These are phyloP conservation scores for Hypanus sabinus DNA, from an alignment of 2,113 vertebrate genomes.

Conservation along the genomic window DNA sequence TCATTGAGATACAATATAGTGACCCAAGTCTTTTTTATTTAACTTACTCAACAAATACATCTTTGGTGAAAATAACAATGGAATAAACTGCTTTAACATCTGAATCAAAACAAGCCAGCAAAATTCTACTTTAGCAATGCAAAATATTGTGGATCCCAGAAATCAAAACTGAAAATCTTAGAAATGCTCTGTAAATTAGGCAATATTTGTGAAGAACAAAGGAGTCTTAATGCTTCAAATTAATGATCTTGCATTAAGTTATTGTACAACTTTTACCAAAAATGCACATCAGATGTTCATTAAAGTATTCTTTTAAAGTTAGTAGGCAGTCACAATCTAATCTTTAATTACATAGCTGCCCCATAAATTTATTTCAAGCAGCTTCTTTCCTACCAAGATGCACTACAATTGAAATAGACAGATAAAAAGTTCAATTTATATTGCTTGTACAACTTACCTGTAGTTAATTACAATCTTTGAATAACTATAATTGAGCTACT, in stretches of 20 bases:
- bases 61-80: background rate
- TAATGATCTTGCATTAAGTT: too few relatives aligned
- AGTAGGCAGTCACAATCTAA: too few relatives aligned
- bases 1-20: background rate
- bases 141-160: too few relatives aligned
- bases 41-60: too few relatives aligned
- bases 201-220: too few relatives aligned
- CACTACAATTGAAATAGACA: background rate
- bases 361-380: background rate
- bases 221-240: too few relatives aligned
- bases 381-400: background rate
- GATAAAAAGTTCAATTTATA: conserved; percentile 16
- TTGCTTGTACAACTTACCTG: background rate
- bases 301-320: background rate
- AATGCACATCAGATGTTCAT: background rate
- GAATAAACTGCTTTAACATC: background rate
- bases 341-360: background rate
- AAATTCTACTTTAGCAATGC: background rate
- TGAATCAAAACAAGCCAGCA: background rate
- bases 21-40: background rate
- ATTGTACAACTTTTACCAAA: background rate
- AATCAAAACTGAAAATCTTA: too few relatives aligned
- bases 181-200: too few relatives aligned
- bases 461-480: background rate
- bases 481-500: background rate